These are phyloP conservation scores for Callionymus lyra DNA, from an alignment of 2,113 vertebrate genomes.

Conservation along the genomic window DNA sequence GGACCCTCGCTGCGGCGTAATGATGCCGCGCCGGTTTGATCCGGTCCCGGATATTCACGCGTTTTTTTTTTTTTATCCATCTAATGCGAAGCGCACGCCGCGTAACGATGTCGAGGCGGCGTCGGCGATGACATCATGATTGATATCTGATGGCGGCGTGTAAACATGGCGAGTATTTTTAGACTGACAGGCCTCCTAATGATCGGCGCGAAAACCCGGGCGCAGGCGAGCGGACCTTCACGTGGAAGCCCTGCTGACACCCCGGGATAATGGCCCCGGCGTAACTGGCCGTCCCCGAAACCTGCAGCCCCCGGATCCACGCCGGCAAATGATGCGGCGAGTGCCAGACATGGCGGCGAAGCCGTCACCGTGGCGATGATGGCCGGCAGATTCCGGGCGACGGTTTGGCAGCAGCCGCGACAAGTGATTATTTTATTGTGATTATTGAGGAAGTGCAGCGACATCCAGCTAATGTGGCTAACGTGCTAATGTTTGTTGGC, in stretches of 20 bases:
- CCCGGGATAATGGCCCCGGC: constrained; percentile 64
- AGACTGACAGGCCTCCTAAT: constrained; percentile 71
- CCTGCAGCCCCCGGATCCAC: constrained; percentile 55
- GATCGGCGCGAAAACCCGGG: constrained; percentile 67
- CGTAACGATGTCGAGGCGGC: too few relatives aligned
- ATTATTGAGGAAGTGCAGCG: too few relatives aligned
- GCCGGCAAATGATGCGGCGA: constrained; percentile 61
- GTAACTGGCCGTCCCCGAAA: constrained; percentile 37
- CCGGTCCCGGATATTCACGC: constrained; percentile 13
- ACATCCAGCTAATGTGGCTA: too few relatives aligned
- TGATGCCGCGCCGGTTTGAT: constrained; percentile 51
- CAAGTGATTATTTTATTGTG: too few relatives aligned
- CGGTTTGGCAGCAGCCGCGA: too few relatives aligned
- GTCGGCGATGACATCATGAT: too few relatives aligned
- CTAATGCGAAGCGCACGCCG: too few relatives aligned
- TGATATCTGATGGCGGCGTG: constrained; percentile 2
- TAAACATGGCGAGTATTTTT: constrained; percentile 58
- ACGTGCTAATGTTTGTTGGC: too few relatives aligned
- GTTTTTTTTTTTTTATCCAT: too few relatives aligned
- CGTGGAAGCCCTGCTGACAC: constrained; percentile 66
- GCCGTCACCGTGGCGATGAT: constrained; percentile 40
- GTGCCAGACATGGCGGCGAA: constrained; percentile 54
- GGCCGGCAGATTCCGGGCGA: constrained; percentile 11
- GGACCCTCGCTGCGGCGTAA: constrained; percentile 50
- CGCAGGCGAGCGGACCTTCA: constrained; percentile 63